A percentile compares a stretch with the other conserved stretches of the same genome.
Evolutionary conservation across 2,113 vertebrate genomes (phyloP).

Genomic region (Pseudonaja textilis): DNA sequence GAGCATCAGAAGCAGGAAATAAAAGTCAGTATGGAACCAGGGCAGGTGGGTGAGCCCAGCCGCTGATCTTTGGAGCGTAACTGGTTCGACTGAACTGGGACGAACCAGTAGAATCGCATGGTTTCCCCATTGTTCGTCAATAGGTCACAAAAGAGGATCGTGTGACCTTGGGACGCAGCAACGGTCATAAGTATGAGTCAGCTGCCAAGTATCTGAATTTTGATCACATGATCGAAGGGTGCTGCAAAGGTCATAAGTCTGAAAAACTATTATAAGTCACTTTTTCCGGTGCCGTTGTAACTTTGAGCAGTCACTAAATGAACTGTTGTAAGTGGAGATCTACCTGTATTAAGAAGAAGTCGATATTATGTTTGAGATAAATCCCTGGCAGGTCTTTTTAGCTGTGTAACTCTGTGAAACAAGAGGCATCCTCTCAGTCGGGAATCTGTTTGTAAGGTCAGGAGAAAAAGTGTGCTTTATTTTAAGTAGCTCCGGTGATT

Average conservation of each 20-base stretch:
- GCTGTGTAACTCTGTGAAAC: not conserved
- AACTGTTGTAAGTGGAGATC: not conserved
- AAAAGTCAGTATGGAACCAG: no score
- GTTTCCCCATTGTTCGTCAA: not conserved
- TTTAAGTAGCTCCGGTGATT: not conserved
- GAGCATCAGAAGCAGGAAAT: no score
- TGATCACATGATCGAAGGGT: not conserved
- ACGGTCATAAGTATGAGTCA: no score
- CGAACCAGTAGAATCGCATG: no score
- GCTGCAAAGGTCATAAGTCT: not conserved
- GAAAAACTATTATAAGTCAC: not conserved
- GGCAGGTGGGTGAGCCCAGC: no score
- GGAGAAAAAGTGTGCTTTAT: not conserved
- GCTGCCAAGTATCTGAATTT: not conserved
- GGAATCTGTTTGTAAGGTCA: not conserved
- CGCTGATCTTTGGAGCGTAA: no score
- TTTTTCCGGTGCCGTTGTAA: not conserved
- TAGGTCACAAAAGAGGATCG: not conserved
- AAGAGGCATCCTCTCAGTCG: not conserved
- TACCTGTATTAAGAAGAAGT: not conserved
- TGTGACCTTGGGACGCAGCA: not conserved
- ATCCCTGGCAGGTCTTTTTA: not conserved
- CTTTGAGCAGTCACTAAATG: not conserved
- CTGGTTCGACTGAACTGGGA: no score
- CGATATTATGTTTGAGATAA: not conserved